These are phyloP conservation scores for Odobenus rosmarus DNA, from an alignment of 2,113 vertebrate genomes.

Conservation along the genomic window DNA sequence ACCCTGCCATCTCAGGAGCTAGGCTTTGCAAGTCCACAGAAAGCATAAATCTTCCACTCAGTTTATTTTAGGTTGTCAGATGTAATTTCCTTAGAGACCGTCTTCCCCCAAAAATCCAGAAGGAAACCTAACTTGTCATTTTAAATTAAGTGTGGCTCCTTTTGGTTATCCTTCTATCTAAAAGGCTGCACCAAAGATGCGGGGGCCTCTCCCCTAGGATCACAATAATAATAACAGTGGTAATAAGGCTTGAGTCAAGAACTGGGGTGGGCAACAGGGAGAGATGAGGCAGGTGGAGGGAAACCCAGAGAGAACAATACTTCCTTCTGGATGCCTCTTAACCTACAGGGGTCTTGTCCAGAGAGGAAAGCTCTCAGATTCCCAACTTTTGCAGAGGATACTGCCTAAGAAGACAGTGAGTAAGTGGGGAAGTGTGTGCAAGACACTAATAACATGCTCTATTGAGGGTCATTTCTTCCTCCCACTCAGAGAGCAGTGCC, in stretches of 20 bases:
- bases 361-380: background rate
- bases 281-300: conserved; percentile 41
- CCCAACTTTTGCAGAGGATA: background rate
- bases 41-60: conserved; percentile 80
- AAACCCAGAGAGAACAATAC: conserved; percentile 13
- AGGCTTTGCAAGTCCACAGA: conserved; percentile 66
- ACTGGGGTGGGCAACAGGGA: accelerated
- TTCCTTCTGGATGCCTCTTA: background rate
- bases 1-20: conserved; percentile 65
- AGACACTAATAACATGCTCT: background rate
- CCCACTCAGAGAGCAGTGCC: background rate
- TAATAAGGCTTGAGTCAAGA: background rate
- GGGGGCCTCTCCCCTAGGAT: conserved; percentile 9
- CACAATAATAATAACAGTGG: background rate
- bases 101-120: conserved; percentile 80
- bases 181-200: conserved; percentile 76
- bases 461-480: background rate
- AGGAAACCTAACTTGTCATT: conserved; percentile 81
- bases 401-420: background rate
- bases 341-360: accelerated
- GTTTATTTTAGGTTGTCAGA: conserved; percentile 85
- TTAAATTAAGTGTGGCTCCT: conserved; percentile 83
- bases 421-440: no score
- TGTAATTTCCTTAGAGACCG: conserved; percentile 81
- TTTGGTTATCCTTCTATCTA: conserved; percentile 80